Evolutionary conservation across 2,888 invertebrate genomes (phyloP).

Genomic region (Ectobius pallidus): DNA sequence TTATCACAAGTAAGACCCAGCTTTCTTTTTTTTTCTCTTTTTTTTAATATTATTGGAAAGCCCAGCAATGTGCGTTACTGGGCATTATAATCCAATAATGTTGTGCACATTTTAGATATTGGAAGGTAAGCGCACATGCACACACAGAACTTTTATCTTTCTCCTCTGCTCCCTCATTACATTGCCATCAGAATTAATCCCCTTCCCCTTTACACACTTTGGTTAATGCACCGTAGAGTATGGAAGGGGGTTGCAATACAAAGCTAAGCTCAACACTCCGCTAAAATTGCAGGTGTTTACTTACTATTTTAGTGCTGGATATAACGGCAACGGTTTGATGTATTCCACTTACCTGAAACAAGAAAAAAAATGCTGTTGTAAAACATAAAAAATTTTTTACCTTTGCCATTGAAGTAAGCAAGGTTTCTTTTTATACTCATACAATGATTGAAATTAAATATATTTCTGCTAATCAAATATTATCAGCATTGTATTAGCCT

Average conservation of each 20-base stretch:
- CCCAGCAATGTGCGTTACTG: neutral
- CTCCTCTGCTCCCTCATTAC: neutral
- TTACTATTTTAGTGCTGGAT: neutral
- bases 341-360: conserved; percentile 8
- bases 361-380: no score
- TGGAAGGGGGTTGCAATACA: no score
- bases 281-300: neutral
- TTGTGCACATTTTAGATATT: neutral
- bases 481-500: no score
- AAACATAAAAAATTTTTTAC: no score
- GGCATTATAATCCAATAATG: neutral
- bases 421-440: no score
- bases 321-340: neutral
- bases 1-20: no score
- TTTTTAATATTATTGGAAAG: no score
- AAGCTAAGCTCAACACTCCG: neutral
- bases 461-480: no score
- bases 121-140: neutral
- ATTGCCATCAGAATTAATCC: neutral
- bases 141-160: neutral
- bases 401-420: no score
- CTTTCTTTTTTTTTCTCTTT: no score
- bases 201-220: neutral
- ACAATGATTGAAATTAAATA: no score
- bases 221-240: neutral